Evolutionary conservation across 1,140 invertebrate genomes (phyloP).

Genomic region (Drosophila burlai): DNA sequence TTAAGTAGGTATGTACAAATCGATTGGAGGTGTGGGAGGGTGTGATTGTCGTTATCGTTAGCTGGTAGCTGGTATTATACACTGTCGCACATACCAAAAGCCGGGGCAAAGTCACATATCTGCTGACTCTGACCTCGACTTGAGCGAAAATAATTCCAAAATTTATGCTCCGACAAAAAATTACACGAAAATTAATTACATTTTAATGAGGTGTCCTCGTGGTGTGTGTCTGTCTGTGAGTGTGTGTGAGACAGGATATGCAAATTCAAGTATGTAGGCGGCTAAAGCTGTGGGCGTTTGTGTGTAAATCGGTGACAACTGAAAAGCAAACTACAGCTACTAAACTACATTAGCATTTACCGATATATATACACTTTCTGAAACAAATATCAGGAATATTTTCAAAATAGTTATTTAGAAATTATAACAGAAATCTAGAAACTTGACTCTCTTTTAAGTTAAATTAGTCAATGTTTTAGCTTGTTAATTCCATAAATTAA

Average conservation of each 20-base stretch:
- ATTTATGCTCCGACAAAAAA: constrained; percentile 85
- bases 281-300: constrained; percentile 18
- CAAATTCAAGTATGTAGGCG: constrained; percentile 28
- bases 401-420: no score
- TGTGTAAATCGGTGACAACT: constrained; percentile 25
- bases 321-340: constrained; percentile 39
- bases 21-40: constrained; percentile 40
- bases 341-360: constrained; percentile 3
- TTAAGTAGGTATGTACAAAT: constrained; percentile 66
- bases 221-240: constrained; percentile 20
- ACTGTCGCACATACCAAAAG: constrained; percentile 84
- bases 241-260: constrained; percentile 23
- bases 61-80: constrained; percentile 66
- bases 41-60: constrained; percentile 16
- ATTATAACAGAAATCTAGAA: no score
- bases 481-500: no score
- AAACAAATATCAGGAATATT: neutral
- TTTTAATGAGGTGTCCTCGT: constrained; percentile 72
- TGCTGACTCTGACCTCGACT: constrained; percentile 75
- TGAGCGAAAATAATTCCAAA: constrained; percentile 85
- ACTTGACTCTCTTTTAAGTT: no score
- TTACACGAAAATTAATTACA: constrained; percentile 82
- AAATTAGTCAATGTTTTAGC: no score
- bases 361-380: constrained; percentile 7
- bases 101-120: constrained; percentile 69